These are phyloP conservation scores for Frankliniella fusca DNA, from an alignment of 2,888 invertebrate species.

Conservation along the genomic window DNA sequence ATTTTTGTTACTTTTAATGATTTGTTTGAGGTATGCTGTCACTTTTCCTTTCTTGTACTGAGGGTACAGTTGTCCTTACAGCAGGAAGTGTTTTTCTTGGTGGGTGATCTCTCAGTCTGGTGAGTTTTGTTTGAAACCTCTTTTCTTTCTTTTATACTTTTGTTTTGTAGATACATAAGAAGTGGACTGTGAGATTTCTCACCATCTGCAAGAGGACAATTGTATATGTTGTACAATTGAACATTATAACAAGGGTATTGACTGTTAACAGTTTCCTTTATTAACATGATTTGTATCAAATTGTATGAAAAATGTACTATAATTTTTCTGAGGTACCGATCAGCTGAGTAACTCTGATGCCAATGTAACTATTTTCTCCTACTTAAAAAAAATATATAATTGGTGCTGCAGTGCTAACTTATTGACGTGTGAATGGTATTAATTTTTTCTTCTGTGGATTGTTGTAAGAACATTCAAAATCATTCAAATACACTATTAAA, in stretches of 20 bases:
- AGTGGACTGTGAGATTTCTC: not conserved
- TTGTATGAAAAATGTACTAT: constrained; percentile 18
- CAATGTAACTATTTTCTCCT: constrained; percentile 20
- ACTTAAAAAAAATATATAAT: constrained; percentile 14
- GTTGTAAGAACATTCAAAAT: constrained; percentile 3
- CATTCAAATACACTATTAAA: constrained; percentile 23
- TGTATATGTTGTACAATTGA: not conserved
- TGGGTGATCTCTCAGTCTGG: not conserved
- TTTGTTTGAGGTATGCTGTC: constrained; percentile 5
- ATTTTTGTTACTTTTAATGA: not conserved
- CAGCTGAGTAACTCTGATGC: not conserved
- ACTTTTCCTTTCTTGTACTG: not conserved
- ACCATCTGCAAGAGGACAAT: not conserved
- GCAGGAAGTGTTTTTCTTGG: not conserved
- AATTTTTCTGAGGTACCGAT: constrained; percentile 10
- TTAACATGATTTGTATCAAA: constrained; percentile 20
- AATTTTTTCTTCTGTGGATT: constrained; percentile 23
- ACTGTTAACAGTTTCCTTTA: constrained; percentile 25
- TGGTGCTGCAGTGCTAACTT: constrained; percentile 24
- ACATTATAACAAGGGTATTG: constrained; percentile 6
- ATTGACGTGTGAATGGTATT: constrained; percentile 23
- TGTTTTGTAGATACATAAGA: too few species aligned
- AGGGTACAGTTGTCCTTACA: not conserved
- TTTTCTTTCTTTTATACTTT: not conserved
- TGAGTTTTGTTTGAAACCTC: not conserved